Base-by-base conservation (phyloP, 2,113 vertebrate species). In the Chinchilla lanigera region DNA sequence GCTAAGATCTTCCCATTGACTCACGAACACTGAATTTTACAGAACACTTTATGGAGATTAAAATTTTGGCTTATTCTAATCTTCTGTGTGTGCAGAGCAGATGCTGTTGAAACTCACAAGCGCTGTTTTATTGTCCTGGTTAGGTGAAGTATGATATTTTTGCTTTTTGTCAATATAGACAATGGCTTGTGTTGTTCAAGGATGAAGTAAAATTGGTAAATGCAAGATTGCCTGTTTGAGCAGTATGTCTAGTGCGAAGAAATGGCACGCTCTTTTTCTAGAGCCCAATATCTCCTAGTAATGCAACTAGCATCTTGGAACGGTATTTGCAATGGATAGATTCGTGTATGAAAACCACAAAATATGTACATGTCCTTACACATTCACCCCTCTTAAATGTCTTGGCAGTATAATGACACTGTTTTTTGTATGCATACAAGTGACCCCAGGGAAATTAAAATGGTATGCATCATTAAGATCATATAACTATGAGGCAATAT, bases 371-470 rank as follows among this genome's bases (percentile, higher is more conserved):
- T 22, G 38, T 93, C 47, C 35, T n/a, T 86, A 12, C 28, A 41
- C 7, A 33, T 52, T 52, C 33, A 41, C 47, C 78, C 56, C 56
- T 87, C 56, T n/a, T 7, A 69, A 67, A 28, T 54, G 7, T 54
- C 82, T 73, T 58, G 86, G 35, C 67, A 81, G 65, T 28, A 2
- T 7, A 44, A 2, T 38, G 47, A 24, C 20, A 81, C 22, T 84
- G 3, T 35, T 83, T 22, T 85, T 95, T 89, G 33, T 14, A 67
- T 2, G 81, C 26, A 52, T 87, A 30, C 3, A 86, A 71, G 52
- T 92, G 67, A 75, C 58, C 28, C 56, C 60, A 60, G 38, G 65
- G 30, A 93, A 82, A 85, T 83, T 69, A n/a, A 88, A 90, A 85
- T 0, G 2, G 30, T 22, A 17, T 7, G 1, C 6, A 73, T 35